Evolutionary conservation across 92 coral and sea anemone species (phyloP), one percentile per base, ranked within the genome.

Genomic region (Zoanthus solanderi): DNA sequence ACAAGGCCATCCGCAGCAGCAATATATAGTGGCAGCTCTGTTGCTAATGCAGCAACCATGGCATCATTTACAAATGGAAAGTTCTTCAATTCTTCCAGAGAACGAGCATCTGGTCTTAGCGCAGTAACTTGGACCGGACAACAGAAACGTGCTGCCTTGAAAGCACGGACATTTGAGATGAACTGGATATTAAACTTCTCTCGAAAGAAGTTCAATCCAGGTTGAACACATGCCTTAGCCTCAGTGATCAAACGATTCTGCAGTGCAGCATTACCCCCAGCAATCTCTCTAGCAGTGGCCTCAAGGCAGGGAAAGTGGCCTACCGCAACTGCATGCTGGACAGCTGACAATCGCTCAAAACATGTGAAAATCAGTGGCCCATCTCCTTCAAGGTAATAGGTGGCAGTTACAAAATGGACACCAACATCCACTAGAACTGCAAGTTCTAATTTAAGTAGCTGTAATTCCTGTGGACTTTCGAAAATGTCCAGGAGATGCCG

Each of bases 21-120:
- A 75, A 92, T 13, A 88, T 92, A 89, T 31, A 88, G 89, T 83
- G 94, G 94, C 90, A 92, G 94, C 94, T 92, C 94, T 89, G 87
- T 80, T 91, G 94, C 94, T 34, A 91, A 88, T 34, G 79, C 81
- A 87, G 91, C 91, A 61, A 88, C 32, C 82, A 63, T 91, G 89
- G 93, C 91, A 88, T 91, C 89, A 88, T 91, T 78, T 29, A 88
- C 90, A 57, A 91, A 88, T 91, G 92, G 92, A 23, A 23, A 23
- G 42, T 37, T 37, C 42, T 37, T 37, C 4, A 37, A 37, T 4
- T 37, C 42, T 37, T 37, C 42, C 42, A 37, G 42, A 37, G 42
- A 37, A 37, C 42, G 42, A 37, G 42, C 42, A 37, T 37, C 42
- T 37, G 1, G 42, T 37, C 42, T 1, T 37, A 37, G 42, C 42